Evolutionary conservation across 64 coral and sea anemone species (phyloP).

Genomic region (Porites lutea): DNA sequence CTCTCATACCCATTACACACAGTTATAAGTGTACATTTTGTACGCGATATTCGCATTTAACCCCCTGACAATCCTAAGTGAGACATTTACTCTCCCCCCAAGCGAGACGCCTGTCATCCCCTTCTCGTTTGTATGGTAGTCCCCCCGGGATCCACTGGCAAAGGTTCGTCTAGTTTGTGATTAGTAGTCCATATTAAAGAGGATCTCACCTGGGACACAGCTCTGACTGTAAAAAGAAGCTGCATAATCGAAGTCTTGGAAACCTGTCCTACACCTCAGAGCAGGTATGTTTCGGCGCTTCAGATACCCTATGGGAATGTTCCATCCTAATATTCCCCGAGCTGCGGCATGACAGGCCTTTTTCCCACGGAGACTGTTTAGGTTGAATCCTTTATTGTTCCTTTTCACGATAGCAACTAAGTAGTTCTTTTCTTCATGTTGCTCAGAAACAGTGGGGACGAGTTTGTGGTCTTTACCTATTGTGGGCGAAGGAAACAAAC

Average conservation of each 20-base stretch:
- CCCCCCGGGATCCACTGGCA: too few species aligned
- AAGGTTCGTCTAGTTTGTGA: too few species aligned
- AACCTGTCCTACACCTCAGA: background rate
- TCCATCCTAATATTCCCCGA: constrained; percentile 57
- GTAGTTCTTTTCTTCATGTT: constrained; percentile 35
- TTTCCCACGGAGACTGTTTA: constrained; percentile 36
- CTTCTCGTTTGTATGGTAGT: too few species aligned
- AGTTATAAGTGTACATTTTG: too few species aligned
- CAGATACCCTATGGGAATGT: constrained; percentile 61
- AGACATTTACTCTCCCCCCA: too few species aligned
- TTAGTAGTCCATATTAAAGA: background rate
- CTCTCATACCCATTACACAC: too few species aligned
- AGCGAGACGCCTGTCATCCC: too few species aligned
- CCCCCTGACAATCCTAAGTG: too few species aligned
- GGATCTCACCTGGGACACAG: constrained; percentile 72
- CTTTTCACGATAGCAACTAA: constrained; percentile 68
- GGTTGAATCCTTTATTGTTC: constrained; percentile 6
- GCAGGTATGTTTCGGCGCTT: background rate
- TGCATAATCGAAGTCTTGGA: constrained; percentile 5
- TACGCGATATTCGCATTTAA: too few species aligned
- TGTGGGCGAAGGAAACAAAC: too few species aligned
- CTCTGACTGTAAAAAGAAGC: constrained; percentile 62
- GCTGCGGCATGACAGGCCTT: constrained; percentile 81
- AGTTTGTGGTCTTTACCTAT: constrained; percentile 50
- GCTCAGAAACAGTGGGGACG: constrained; percentile 57